Evolutionary conservation across 1,140 invertebrate genomes (phyloP).

Genomic region (Macrostomum lignano): DNA sequence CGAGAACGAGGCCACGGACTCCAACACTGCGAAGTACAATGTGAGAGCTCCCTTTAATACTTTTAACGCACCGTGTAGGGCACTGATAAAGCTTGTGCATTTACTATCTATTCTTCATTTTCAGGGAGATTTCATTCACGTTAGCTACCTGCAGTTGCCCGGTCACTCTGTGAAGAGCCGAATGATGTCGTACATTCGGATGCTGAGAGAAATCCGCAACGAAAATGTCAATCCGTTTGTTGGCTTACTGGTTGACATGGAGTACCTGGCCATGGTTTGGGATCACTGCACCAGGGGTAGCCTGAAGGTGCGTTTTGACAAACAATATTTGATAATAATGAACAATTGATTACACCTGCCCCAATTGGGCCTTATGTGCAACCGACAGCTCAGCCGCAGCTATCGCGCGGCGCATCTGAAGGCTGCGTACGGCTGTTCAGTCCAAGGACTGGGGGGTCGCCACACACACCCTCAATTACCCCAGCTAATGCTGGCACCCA

Average conservation of each 20-base stretch:
- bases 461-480: too few species aligned
- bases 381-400: too few species aligned
- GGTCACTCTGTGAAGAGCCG: background rate
- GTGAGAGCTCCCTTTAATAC: conserved; percentile 4
- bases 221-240: conserved; percentile 59
- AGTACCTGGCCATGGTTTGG: conserved; percentile 41
- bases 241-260: conserved; percentile 40
- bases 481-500: too few species aligned
- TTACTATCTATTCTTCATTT: conserved; percentile 11
- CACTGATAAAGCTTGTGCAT: conserved; percentile 6
- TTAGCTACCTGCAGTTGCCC: background rate
- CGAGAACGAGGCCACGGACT: conserved; percentile 2
- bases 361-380: too few species aligned
- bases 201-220: conserved; percentile 47
- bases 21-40: conserved; percentile 8
- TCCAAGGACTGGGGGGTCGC: too few species aligned
- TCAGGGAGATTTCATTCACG: conserved; percentile 46
- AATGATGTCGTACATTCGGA: conserved; percentile 5
- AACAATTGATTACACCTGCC: too few species aligned
- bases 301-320: conserved; percentile 34
- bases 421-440: too few species aligned
- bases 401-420: too few species aligned
- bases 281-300: conserved; percentile 54
- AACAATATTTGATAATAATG: too few species aligned
- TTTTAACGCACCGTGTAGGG: conserved; percentile 5